Conservation (phyloP, 2,797 vertebrate genomes). For the Mionectes olivaceus region DNA sequence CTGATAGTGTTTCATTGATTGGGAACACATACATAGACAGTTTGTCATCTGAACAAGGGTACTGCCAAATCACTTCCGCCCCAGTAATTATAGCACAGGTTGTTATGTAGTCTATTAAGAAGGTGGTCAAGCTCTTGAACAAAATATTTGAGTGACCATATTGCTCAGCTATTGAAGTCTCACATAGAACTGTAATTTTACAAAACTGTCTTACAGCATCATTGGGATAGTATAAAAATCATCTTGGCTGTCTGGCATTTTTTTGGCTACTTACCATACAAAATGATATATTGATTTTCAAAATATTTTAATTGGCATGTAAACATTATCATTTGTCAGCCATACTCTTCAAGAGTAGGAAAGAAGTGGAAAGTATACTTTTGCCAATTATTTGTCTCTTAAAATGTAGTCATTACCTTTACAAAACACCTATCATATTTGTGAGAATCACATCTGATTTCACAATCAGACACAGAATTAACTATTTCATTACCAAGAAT, state of each 20-base stretch:
- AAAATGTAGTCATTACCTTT: background rate
- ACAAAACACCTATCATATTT: background rate
- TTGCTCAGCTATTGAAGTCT: background rate
- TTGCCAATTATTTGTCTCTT: background rate
- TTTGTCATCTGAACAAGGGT: background rate
- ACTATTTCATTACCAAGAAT: background rate
- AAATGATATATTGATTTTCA: background rate
- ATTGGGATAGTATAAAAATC: background rate
- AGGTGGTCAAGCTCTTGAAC: background rate
- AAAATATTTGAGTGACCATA: background rate
- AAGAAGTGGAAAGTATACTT: background rate
- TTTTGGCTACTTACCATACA: background rate
- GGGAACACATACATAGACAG: fast-evolving
- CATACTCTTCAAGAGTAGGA: background rate
- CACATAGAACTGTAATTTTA: background rate
- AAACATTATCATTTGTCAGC: background rate
- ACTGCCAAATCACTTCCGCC: background rate
- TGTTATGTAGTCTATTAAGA: background rate
- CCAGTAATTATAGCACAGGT: background rate
- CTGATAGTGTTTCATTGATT: background rate
- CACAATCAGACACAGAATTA: background rate
- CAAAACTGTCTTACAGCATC: background rate
- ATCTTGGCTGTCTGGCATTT: background rate
- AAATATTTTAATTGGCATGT: background rate
- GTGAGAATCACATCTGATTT: background rate